A percentile compares a stretch with the other conserved stretches of the same genome.
phyloP scores from a whole-genome alignment of 2,113 vertebrate species.

The Nycticebus coucang region DNA sequence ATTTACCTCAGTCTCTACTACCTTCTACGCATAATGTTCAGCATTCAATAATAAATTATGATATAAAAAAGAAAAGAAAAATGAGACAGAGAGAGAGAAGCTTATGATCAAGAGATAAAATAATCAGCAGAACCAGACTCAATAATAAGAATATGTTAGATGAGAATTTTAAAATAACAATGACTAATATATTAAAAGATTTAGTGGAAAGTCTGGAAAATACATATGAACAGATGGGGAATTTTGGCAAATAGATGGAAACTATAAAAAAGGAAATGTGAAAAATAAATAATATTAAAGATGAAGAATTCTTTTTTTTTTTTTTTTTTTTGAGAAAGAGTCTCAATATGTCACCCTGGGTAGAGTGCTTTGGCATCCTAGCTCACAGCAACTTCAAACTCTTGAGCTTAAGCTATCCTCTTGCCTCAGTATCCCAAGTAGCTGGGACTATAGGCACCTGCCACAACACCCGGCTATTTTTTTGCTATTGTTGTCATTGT shows the following conservation, averaged over 20 bases:
- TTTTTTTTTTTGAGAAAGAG: no score
- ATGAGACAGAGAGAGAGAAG: not conserved
- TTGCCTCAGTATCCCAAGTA: no score
- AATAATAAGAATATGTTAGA: not conserved
- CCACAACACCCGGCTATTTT: no score
- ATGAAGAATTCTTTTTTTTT: not conserved
- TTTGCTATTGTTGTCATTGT: no score
- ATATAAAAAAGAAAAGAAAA: not conserved
- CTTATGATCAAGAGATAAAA: constrained; percentile 14
- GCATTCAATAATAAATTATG: not conserved
- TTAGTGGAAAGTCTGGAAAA: constrained; percentile 8
- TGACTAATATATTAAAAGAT: constrained; percentile 40
- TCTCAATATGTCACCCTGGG: no score
- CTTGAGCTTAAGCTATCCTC: no score
- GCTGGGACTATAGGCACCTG: no score
- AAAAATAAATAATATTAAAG: not conserved
- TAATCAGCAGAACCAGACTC: not conserved
- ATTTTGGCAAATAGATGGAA: not conserved
- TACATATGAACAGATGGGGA: not conserved
- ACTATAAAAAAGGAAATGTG: constrained; percentile 25
- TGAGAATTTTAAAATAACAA: not conserved
- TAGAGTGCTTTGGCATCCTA: no score
- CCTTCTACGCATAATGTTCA: not conserved
- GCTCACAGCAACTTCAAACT: no score
- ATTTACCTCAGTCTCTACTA: not conserved